phyloP scores from a whole-genome alignment of 1,140 invertebrate genomes.

The Caenorhabditis elegans region WBcel235 BX284602.5:809001-809500 shows the following conservation, averaged over 20 bases:
- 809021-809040: slow-evolving; percentile 64
- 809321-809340: not conserved
- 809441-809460: not conserved
- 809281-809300: too few species aligned
- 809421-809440: slow-evolving; percentile 14
- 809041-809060: slow-evolving; percentile 52
- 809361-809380: slow-evolving; percentile 35
- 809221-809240: slow-evolving; percentile 62
- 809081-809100: slow-evolving; percentile 46
- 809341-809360: slow-evolving; percentile 26
- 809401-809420: slow-evolving; percentile 52
- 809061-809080: slow-evolving; percentile 47
- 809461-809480: not conserved
- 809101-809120: not conserved
- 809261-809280: slow-evolving; percentile 45
- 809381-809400: not conserved
- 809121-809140: not conserved
- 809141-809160: not conserved
- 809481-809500: slow-evolving; percentile 57
- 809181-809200: slow-evolving; percentile 55
- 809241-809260: slow-evolving; percentile 68
- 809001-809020: slow-evolving; percentile 54
- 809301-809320: too few species aligned
- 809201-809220: slow-evolving; percentile 58
- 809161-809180: slow-evolving; percentile 46